Base-by-base conservation (phyloP, 1,140 invertebrate species). In the Drosophila triauraria region DNA sequence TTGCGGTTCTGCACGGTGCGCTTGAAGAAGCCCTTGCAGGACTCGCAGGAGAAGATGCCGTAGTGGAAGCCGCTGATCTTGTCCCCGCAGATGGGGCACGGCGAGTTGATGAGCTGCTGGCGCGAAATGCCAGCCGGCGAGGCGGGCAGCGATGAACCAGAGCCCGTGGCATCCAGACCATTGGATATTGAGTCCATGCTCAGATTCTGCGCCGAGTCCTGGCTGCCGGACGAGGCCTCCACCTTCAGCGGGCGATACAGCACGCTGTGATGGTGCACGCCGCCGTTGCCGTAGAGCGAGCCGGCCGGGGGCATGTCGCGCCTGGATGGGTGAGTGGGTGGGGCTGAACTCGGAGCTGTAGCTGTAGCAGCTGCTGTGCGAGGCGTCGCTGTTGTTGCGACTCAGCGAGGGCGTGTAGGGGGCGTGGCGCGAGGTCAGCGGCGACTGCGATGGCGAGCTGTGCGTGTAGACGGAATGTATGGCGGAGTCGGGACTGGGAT, bases 11-110 rank as follows among this genome's bases (percentile, higher is more conserved):
- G 98, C 5, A 99, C 98, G 46, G 98, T 99, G 71, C 98, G 95
- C 93, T 99, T 99, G 94, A 99, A 99, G 93, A 99, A 99, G 4
- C 98, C 98, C 94, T 99, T 99, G 93, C 97, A 99, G 12, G 97
- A 98, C 92, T 99, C 98, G 93, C 98, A 99, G 12, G 98, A 98
- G 93, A 99, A 99, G 80, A 99, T 99, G 12, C 98, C 98, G 91
- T 99, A 99, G 93, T 99, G 98, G 93, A 98, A 98, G 12, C 98
- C 98, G 75, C 97, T 98, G 79, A 98, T 98, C 93, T 98, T 97
- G 93, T 99, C 98, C 0, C 97, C 98, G 91, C 98, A 99, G 60
- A 99, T 98, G 9, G 98, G 98, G 93, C 98, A 99, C 0, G 97
- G 97, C 80, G 97, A 98, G 91, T 94, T 95, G 59, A 94, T 94